phyloP scores from a whole-genome alignment of 2,888 invertebrate species.

The Clostera curtula region DNA sequence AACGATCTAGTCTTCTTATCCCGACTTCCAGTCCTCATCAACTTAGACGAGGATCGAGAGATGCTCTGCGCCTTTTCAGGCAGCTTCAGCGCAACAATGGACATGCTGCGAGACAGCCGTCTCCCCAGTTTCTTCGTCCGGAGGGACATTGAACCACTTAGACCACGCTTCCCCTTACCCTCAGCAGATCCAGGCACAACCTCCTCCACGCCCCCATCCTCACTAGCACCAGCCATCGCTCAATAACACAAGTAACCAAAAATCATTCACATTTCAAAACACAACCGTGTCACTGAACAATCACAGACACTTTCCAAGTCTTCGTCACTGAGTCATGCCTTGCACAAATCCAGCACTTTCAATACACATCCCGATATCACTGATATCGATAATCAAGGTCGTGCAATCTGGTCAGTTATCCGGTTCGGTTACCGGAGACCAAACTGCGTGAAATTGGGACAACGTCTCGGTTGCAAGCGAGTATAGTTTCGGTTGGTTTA shows the following conservation, averaged over 20 bases:
- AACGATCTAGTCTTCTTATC: constrained; percentile 75
- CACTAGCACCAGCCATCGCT: constrained; percentile 65
- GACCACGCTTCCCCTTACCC: constrained; percentile 50
- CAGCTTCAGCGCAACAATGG: constrained; percentile 68
- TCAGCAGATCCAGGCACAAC: constrained; percentile 24
- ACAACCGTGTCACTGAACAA: constrained; percentile 41
- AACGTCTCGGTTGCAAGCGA: constrained; percentile 23
- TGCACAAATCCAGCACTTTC: constrained; percentile 43
- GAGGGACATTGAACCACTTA: constrained; percentile 67
- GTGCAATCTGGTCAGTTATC: constrained; percentile 55
- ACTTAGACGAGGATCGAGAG: constrained; percentile 74
- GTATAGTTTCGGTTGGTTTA: constrained; percentile 44
- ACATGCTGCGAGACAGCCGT: constrained; percentile 71
- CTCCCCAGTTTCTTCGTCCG: constrained; percentile 68
- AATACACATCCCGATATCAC: constrained; percentile 53
- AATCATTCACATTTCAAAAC: constrained; percentile 58
- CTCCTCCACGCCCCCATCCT: constrained; percentile 49
- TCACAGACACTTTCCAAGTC: constrained; percentile 45
- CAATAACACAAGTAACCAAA: constrained; percentile 31
- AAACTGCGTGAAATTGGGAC: constrained; percentile 23
- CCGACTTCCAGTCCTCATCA: constrained; percentile 72
- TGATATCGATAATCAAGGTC: constrained; percentile 43
- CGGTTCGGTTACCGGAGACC: constrained; percentile 38
- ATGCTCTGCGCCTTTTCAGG: constrained; percentile 77
- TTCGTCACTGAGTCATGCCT: constrained; percentile 51